A percentile compares a stretch with the other conserved stretches of the same genome.
Evolutionary conservation across 2,113 vertebrate species (phyloP).

Genomic region (Corapipo altera): DNA sequence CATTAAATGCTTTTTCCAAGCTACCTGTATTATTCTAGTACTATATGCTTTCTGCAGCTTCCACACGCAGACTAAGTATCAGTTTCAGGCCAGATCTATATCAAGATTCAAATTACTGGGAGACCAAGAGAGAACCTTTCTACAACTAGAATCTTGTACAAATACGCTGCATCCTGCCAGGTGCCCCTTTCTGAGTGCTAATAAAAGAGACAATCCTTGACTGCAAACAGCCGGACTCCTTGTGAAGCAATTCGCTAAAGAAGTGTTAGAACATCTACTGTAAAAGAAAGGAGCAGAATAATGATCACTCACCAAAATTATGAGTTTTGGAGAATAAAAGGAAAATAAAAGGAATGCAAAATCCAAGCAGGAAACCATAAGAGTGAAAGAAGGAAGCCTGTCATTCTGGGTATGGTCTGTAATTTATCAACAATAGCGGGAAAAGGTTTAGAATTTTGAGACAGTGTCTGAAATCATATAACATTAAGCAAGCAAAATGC

Average conservation of each 20-base stretch:
- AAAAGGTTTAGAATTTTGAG: neutral
- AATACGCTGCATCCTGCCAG: constrained; percentile 39
- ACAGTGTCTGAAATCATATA: neutral
- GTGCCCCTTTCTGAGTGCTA: constrained; percentile 64
- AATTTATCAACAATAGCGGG: neutral
- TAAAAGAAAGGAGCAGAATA: constrained; percentile 20
- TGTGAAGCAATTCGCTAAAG: constrained; percentile 58
- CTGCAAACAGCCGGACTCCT: constrained; percentile 74
- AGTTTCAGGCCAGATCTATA: constrained; percentile 26
- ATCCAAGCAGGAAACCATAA: neutral
- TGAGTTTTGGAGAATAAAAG: neutral
- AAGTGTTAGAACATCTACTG: neutral
- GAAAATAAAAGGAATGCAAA: fast-evolving
- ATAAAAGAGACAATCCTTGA: constrained; percentile 76
- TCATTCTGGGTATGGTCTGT: neutral
- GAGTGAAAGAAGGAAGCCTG: neutral
- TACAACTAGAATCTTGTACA: constrained; percentile 72
- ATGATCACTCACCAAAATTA: constrained; percentile 12
- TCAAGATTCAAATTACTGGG: constrained; percentile 59
- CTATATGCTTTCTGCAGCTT: neutral
- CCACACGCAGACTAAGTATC: neutral
- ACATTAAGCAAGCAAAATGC: neutral
- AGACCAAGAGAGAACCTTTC: constrained; percentile 4
- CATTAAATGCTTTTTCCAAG: neutral
- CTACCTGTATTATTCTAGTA: neutral